Percentiles rank a stretch among this genome's conserved stretches.
These are phyloP conservation scores for Hylaeus volcanicus DNA, from an alignment of 1,140 invertebrate species.

Conservation along the genomic window DNA sequence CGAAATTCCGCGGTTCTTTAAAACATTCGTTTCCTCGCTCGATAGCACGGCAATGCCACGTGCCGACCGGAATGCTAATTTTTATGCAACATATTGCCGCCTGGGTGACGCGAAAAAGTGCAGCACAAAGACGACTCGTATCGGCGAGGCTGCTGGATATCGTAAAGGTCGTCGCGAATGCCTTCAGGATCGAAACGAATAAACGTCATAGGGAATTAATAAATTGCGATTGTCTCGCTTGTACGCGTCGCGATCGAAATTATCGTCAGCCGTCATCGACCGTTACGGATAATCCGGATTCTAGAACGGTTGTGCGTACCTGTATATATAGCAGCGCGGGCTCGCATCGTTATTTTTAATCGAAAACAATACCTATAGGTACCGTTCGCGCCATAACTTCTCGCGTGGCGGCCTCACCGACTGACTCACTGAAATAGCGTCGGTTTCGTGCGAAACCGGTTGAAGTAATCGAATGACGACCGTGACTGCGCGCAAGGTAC, in stretches of 20 bases:
- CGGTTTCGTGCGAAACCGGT: slow-evolving; percentile 48
- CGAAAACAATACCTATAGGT: slow-evolving; percentile 37
- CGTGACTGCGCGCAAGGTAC: background rate
- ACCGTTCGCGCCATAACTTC: slow-evolving; percentile 18
- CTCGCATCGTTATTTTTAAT: slow-evolving; percentile 44
- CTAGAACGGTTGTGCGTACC: slow-evolving; percentile 7
- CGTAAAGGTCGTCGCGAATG: background rate
- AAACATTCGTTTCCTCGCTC: background rate
- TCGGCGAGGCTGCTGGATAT: background rate
- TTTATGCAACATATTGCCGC: background rate
- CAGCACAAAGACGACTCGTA: background rate
- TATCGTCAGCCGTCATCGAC: slow-evolving; percentile 9
- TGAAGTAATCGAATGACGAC: slow-evolving; percentile 34
- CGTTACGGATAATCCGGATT: slow-evolving; percentile 41
- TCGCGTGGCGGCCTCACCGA: background rate
- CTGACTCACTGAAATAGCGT: slow-evolving; percentile 43
- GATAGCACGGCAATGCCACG: background rate
- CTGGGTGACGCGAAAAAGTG: background rate
- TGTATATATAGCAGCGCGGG: background rate
- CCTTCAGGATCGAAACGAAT: background rate
- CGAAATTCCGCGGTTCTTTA: background rate
- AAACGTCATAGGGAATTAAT: no score
- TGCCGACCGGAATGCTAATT: slow-evolving; percentile 11
- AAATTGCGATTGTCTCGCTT: no score
- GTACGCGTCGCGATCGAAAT: background rate